Percentiles rank a stretch among this genome's conserved stretches.
Evolutionary conservation across 2,888 invertebrate species (phyloP).

Genomic region (Apomyelois bistriatella): DNA sequence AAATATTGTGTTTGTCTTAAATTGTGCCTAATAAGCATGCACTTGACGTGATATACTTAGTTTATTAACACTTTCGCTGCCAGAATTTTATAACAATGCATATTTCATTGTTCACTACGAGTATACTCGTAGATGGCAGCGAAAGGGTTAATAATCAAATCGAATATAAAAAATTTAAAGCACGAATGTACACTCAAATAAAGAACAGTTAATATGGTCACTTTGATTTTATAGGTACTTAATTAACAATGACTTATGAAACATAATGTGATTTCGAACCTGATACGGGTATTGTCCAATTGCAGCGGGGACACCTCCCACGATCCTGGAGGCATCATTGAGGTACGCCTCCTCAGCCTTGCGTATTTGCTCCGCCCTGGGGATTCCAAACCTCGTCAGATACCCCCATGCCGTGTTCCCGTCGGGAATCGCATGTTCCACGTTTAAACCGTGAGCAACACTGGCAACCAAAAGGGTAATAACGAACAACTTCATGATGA

Average conservation of each 20-base stretch:
- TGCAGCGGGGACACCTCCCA: conserved; percentile 41
- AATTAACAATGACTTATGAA: background rate
- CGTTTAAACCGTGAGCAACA: conserved; percentile 22
- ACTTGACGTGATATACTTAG: too few species aligned
- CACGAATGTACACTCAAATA: too few species aligned
- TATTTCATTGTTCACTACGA: too few species aligned
- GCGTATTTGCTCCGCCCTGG: conserved; percentile 39
- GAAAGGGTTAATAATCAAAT: too few species aligned
- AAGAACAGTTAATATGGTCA: too few species aligned
- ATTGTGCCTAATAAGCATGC: too few species aligned
- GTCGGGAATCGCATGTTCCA: conserved; percentile 11
- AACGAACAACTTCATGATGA: conserved; percentile 26
- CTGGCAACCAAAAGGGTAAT: conserved; percentile 25
- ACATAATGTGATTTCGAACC: conserved; percentile 26
- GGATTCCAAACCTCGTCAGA: conserved; percentile 37
- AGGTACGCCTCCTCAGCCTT: conserved; percentile 38
- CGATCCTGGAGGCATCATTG: conserved; percentile 34
- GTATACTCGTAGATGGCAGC: too few species aligned
- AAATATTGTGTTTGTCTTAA: too few species aligned
- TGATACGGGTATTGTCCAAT: conserved; percentile 43
- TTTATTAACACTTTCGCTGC: too few species aligned
- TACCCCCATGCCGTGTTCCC: conserved; percentile 38
- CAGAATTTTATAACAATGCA: too few species aligned
- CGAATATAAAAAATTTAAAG: too few species aligned
- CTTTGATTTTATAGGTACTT: too few species aligned